Conservation (phyloP, 2,888 invertebrate genomes). For the Galeruca laticollis region DNA sequence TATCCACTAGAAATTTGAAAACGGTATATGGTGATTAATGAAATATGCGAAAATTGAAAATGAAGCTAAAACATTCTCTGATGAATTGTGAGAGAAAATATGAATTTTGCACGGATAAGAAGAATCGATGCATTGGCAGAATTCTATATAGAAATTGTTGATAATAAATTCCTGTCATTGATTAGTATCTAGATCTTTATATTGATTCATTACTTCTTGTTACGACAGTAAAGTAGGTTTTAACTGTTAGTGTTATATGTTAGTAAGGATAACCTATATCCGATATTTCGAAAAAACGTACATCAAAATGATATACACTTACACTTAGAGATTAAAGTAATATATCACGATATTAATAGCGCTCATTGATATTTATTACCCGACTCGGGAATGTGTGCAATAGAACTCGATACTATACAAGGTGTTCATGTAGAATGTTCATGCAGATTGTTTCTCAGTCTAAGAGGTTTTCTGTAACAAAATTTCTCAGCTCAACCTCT, state of each 20-base stretch:
- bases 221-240: neutral
- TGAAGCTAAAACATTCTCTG: neutral
- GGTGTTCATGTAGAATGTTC: no score
- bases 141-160: neutral
- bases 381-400: neutral
- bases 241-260: neutral
- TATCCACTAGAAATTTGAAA: neutral
- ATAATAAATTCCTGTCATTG: conserved; percentile 1
- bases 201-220: neutral
- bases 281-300: neutral
- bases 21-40: neutral
- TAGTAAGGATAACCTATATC: conserved; percentile 4
- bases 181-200: neutral
- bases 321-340: neutral
- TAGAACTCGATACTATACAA: neutral
- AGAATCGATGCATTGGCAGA: neutral
- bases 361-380: neutral
- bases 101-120: neutral
- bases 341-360: neutral
- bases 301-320: neutral
- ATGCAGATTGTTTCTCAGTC: no score
- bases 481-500: no score
- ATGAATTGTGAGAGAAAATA: neutral
- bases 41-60: neutral
- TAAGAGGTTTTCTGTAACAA: no score